These are phyloP conservation scores for Apaloderma vittatum DNA, from an alignment of 2,113 vertebrate genomes.

Conservation along the genomic window DNA sequence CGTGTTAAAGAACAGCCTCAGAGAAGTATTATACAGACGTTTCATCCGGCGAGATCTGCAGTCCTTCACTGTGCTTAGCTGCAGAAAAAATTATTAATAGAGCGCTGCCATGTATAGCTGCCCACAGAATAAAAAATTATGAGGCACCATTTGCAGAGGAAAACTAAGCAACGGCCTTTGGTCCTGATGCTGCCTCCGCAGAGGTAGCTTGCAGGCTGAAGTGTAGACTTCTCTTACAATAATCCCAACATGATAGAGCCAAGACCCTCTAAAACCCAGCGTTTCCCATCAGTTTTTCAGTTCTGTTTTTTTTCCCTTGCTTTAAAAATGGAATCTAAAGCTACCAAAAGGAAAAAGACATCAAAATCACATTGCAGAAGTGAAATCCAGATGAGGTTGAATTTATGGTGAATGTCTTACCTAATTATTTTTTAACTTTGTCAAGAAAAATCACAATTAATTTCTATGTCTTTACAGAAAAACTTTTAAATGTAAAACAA, in stretches of 20 bases:
- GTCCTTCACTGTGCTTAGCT: conserved; percentile 71
- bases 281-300: neutral
- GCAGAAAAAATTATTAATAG: neutral
- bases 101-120: fast-evolving
- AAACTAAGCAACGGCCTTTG: neutral
- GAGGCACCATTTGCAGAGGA: neutral
- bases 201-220: neutral
- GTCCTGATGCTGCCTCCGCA: neutral
- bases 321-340: neutral
- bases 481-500: neutral
- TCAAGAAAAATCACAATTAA: neutral
- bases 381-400: neutral
- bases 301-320: neutral
- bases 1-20: conserved; percentile 94
- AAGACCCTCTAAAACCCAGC: neutral
- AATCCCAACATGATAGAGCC: fast-evolving
- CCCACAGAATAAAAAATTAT: neutral
- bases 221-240: neutral
- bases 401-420: neutral
- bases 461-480: neutral
- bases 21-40: conserved; percentile 82
- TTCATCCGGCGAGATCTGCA: conserved; percentile 74
- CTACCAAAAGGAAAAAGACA: neutral
- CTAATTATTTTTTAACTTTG: neutral
- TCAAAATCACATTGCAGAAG: neutral